Percentiles rank a stretch among this genome's conserved stretches.
Conservation (phyloP, 2,113 vertebrate species). For the Cryptoleucopteryx plumbea region DNA sequence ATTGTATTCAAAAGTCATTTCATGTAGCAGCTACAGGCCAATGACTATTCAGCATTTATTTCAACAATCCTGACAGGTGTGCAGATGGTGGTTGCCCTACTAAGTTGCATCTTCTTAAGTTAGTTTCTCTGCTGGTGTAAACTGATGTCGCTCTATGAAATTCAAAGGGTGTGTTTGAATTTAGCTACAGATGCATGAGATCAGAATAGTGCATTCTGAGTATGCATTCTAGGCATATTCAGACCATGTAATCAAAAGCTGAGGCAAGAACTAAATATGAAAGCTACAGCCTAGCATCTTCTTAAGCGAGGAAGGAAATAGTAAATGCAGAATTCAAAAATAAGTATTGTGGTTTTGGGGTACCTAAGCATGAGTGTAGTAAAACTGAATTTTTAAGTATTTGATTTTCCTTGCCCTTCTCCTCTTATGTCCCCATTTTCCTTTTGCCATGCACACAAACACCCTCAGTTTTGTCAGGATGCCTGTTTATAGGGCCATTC, state of each 20-base stretch:
- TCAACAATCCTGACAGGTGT: not conserved
- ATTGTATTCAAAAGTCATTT: not conserved
- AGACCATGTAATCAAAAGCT: not conserved
- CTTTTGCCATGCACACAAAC: not conserved
- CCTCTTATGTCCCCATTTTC: not conserved
- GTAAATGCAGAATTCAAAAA: conserved; percentile 7
- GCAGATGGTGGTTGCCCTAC: not conserved
- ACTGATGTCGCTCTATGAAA: not conserved
- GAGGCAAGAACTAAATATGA: not conserved
- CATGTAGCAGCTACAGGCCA: not conserved
- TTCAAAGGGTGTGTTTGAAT: not conserved
- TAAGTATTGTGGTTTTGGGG: not conserved
- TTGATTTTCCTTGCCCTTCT: not conserved
- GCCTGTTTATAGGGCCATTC: not conserved
- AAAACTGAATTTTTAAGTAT: not conserved
- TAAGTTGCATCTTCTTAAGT: not conserved
- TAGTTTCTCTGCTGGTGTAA: not conserved
- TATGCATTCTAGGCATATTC: not conserved
- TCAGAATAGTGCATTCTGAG: not conserved
- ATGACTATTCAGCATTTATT: not conserved
- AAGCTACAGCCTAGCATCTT: not conserved
- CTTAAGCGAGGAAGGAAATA: not conserved
- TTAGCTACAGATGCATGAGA: not conserved
- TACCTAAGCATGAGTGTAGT: not conserved
- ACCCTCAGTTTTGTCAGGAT: not conserved